Evolutionary conservation across 2,797 vertebrate genomes (phyloP), one percentile per base, ranked within the genome.

Genomic region (Myotis findleyi): DNA sequence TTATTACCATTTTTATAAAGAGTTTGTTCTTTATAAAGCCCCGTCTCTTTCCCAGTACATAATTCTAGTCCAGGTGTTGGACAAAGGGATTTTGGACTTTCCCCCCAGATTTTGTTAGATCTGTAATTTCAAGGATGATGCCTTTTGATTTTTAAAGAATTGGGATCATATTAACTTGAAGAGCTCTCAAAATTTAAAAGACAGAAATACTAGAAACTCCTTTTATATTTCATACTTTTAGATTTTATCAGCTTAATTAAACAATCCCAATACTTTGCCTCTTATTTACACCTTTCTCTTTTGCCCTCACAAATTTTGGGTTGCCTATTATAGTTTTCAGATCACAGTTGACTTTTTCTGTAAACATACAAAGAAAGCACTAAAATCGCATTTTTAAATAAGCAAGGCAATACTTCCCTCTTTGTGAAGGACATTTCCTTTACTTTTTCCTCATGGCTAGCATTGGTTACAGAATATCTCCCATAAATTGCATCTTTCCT

Each of bases 1-100:
- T 84, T 33, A 36, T 21, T 68, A 72, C 53, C 20, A 72, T 75
- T 23, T 80, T 89, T 62, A 62, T 30, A 87, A 53, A 69, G 59
- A 87, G 84, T 44, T 55, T 79, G 66, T 73, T 77, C 84, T 94
- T 73, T 75, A 64, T 77, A 94, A 96, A 96, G n/a, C 23, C 25
- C 27, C 27, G 6, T 23, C 23, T 89, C 41, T 62, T 93, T 94
- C 55, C 13, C 20, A 62, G 41, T n/a, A 81, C 7, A 57, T 89
- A 44, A 82, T 71, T 80, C 16, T 66, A 72, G 71, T 51, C 16
- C 30, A 81, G 49, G 59, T 75, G 36, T 68, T 95, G 77, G 18
- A 89, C 89, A 95, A 75, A 38, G n/a, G 27, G 7, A 57, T 75
- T 87, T 95, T 69, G 55, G 68, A 3, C 23, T 7, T 38, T 85